Base-by-base conservation (phyloP, 2,888 invertebrate species). In the Athalia circularis region DNA sequence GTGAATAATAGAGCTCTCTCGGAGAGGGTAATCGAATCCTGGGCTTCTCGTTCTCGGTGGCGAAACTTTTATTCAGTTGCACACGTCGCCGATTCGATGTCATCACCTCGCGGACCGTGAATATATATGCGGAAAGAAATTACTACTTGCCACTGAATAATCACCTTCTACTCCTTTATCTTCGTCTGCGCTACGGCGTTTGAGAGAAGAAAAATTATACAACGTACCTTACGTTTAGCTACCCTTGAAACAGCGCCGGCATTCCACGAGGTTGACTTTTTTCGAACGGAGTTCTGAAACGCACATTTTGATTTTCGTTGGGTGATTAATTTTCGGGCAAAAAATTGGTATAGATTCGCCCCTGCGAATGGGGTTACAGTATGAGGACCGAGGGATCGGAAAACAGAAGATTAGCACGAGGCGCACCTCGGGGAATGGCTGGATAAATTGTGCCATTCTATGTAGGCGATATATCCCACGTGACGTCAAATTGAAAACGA, bases 1-100 rank as follows among this genome's bases (percentile, higher is more conserved):
- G 75, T 75, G 75, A 75, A 75, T 75, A 75, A 75, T 61, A 75
- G 75, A 75, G 62, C 75, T 75, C 43, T 75, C 75, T 75, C 75
- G 29, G 75, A 75, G 75, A 64, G 75, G 75, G 75, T 75, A 75
- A 75, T 75, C 75, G 75, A 75, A 75, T 75, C 75, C 75, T 62
- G 61, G 72, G 59, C 59, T 62, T 75, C 62, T 61, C 29, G 48
- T 43, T 75, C 29, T 50, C 5, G 52, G 61, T n/a, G 75, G 54
- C 11, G 9, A 50, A 75, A 61, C 62, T 75, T 75, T 75, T 64
- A 64, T 75, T 62, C 75, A 15, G 75, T 11, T 72, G 72, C 72
- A 72, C 59, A 45, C 47, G 72, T 45, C 57, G 72, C 9, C 4
- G 57, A 57, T 72, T 72, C 72, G 72, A 47, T 59, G 72, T 72